These are phyloP conservation scores for Electrona antarctica DNA, from an alignment of 2,113 vertebrate species.

Conservation along the genomic window DNA sequence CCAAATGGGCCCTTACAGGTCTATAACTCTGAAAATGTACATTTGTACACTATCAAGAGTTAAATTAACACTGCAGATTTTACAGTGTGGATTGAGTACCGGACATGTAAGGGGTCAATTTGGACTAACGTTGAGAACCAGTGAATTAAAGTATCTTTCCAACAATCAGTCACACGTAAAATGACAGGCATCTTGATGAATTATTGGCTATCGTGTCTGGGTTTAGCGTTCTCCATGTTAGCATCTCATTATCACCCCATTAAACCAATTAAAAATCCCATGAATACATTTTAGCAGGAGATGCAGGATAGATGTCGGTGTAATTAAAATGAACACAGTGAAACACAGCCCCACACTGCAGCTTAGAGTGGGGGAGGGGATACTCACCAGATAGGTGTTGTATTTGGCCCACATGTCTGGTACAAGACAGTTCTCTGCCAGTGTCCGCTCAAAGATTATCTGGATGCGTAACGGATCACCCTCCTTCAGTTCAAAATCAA, in stretches of 20 bases:
- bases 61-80: too few relatives aligned
- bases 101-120: background rate
- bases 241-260: constrained; percentile 45
- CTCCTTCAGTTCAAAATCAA: constrained; percentile 91
- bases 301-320: background rate
- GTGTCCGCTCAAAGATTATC: constrained; percentile 89
- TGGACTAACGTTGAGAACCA: background rate
- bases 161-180: background rate
- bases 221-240: background rate
- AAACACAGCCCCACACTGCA: background rate
- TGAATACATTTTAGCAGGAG: constrained; percentile 33
- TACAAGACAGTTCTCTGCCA: constrained; percentile 96
- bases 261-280: constrained; percentile 34
- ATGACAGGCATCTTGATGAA: background rate
- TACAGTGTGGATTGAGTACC: too few relatives aligned
- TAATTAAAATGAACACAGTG: constrained; percentile 1
- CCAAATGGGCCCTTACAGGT: too few relatives aligned
- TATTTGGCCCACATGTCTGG: constrained; percentile 95
- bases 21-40: too few relatives aligned
- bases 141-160: background rate
- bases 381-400: constrained; percentile 92
- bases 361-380: background rate
- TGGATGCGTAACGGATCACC: constrained; percentile 94
- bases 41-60: too few relatives aligned
- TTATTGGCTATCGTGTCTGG: background rate